phyloP scores from a whole-genome alignment of 2,888 invertebrate species.

The Siphlonurus alternatus region DNA sequence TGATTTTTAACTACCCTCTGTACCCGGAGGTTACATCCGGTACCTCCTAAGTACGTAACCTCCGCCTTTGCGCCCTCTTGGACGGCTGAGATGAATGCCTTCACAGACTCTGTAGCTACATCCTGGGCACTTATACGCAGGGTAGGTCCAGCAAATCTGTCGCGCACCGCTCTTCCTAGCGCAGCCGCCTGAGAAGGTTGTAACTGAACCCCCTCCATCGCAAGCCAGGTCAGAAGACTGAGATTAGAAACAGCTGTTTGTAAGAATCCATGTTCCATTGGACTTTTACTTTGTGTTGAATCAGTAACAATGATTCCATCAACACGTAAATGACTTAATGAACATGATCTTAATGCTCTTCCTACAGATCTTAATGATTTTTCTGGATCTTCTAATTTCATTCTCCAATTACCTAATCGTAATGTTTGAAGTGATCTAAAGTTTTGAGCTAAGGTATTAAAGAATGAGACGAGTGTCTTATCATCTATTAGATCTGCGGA shows the following conservation, averaged over 20 bases:
- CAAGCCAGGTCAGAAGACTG: conserved; percentile 24
- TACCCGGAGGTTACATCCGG: neutral
- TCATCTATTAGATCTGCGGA: conserved; percentile 29
- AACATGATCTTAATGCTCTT: conserved; percentile 23
- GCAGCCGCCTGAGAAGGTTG: conserved; percentile 22
- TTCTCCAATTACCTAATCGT: conserved; percentile 25
- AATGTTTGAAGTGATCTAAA: conserved; percentile 28
- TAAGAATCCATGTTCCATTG: conserved; percentile 26
- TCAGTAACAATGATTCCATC: conserved; percentile 25
- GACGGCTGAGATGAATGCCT: conserved; percentile 23
- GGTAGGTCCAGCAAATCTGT: conserved; percentile 23
- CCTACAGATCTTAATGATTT: conserved; percentile 24
- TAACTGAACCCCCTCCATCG: conserved; percentile 24
- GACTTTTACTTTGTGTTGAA: conserved; percentile 21
- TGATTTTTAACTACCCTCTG: neutral
- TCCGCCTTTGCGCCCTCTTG: conserved; percentile 26
- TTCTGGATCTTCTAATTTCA: conserved; percentile 22
- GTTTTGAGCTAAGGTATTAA: conserved; percentile 26
- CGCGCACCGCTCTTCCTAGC: conserved; percentile 25
- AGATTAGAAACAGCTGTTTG: conserved; percentile 22
- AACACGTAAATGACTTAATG: conserved; percentile 25
- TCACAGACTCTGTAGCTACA: conserved; percentile 23
- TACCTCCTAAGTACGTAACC: conserved; percentile 16
- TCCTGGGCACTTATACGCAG: conserved; percentile 26
- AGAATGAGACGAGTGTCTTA: conserved; percentile 30